These are phyloP conservation scores for Helicoverpa armigera DNA, from an alignment of 1,140 invertebrate species.

Conservation along the genomic window DNA sequence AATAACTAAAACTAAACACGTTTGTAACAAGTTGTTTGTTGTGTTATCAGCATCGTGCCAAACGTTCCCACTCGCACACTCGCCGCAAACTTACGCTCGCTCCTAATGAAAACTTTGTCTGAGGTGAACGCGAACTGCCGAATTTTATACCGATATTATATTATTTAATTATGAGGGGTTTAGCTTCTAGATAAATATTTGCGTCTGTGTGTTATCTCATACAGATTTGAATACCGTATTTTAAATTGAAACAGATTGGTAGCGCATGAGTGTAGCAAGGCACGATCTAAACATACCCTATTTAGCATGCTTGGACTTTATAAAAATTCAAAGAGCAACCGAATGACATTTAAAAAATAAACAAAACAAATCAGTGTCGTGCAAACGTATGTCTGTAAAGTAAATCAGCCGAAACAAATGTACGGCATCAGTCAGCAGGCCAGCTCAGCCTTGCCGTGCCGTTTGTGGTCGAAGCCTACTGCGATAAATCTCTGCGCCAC, in stretches of 20 bases:
- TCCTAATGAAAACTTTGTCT: slow-evolving; percentile 81
- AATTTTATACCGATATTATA: slow-evolving; percentile 60
- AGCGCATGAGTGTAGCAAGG: too few species aligned
- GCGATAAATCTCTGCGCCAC: slow-evolving; percentile 76
- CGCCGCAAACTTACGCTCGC: slow-evolving; percentile 77
- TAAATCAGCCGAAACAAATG: slow-evolving; percentile 86
- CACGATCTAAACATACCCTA: too few species aligned
- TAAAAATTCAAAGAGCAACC: too few species aligned
- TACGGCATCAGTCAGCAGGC: slow-evolving; percentile 78
- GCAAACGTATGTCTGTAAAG: slow-evolving; percentile 62
- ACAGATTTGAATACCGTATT: too few species aligned
- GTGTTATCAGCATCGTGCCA: slow-evolving; percentile 82
- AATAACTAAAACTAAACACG: slow-evolving; percentile 85
- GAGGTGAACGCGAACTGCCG: slow-evolving; percentile 66
- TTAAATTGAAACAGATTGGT: too few species aligned
- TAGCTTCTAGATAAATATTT: neutral
- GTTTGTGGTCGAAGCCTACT: slow-evolving; percentile 77
- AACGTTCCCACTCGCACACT: slow-evolving; percentile 77
- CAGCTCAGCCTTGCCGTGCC: slow-evolving; percentile 55
- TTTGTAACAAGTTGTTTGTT: slow-evolving; percentile 85
- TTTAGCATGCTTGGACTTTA: too few species aligned
- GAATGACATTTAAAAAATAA: slow-evolving; percentile 38
- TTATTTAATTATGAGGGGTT: slow-evolving; percentile 45
- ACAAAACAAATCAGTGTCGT: slow-evolving; percentile 43
- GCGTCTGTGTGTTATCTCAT: neutral